phyloP scores from a whole-genome alignment of 2,113 vertebrate species.

The Oreochromis tanganicae region DNA sequence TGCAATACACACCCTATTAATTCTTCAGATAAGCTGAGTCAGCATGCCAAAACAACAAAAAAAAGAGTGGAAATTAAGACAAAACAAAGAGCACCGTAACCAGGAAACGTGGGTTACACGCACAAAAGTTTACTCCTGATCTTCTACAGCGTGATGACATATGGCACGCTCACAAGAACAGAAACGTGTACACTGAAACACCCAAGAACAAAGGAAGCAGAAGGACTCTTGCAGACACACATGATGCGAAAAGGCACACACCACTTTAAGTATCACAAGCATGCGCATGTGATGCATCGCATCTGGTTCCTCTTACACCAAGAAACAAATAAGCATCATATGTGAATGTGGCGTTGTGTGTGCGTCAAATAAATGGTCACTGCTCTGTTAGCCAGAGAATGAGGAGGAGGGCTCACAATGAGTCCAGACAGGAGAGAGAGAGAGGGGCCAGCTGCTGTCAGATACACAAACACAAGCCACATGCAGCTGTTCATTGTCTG shows the following conservation, averaged over 20 bases:
- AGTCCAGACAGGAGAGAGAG: conserved; percentile 7
- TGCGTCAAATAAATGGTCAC: conserved; percentile 34
- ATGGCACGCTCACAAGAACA: not conserved
- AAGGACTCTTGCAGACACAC: not conserved
- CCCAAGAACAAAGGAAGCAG: not conserved
- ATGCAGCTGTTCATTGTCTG: conserved; percentile 60
- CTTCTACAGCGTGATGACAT: not conserved
- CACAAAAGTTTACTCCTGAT: not conserved
- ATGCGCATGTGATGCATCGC: conserved; percentile 32
- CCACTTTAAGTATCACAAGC: conserved; percentile 14
- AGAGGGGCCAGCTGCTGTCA: conserved; percentile 27
- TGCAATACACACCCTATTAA: conserved; percentile 51
- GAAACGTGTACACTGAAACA: not conserved
- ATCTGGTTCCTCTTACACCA: conserved; percentile 69
- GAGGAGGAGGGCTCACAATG: conserved; percentile 25
- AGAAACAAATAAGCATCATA: conserved; percentile 29
- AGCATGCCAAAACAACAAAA: conserved; percentile 31
- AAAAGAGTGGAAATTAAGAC: conserved; percentile 10
- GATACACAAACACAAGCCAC: conserved; percentile 65
- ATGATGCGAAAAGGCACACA: not conserved
- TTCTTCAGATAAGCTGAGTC: conserved; percentile 58
- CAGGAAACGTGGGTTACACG: not conserved
- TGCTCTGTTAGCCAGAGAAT: conserved; percentile 61
- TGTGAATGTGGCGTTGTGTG: not conserved
- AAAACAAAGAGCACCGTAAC: conserved; percentile 9